Base-by-base conservation (phyloP, 2,888 invertebrate species). In the Teleiodes luculella region DNA sequence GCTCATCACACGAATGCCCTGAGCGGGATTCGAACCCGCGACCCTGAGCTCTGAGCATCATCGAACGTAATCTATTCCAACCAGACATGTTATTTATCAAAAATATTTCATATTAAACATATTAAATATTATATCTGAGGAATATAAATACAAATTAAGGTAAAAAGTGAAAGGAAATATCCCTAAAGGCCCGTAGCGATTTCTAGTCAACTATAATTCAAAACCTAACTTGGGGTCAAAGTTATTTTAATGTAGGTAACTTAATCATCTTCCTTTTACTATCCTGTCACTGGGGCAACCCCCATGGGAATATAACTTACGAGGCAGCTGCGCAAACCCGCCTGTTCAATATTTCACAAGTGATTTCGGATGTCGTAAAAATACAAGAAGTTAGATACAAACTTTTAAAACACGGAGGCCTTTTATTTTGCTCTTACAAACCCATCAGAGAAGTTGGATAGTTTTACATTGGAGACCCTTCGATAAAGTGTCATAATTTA, bases 401-500 rank as follows among this genome's bases (percentile, higher is more conserved):
- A 82, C 78, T 81, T 80, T 83, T 82, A 74, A 80, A 81, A 80
- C 77, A 74, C 74, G 61, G 76, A 67, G 66, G 65, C 72, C 72
- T 72, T 69, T 78, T 79, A 78, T 78, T 80, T 82, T 80, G 79
- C 76, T 72, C 77, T 80, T 67, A 76, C 74, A 76, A 78, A 76
- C 76, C 80, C 70, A 80, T 78, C 72, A 67, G 59, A 64, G 65
- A 81, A 83, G 74, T 85, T 83, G 62, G 76, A 80, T 84, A 85
- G 85, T 83, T 83, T 82, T 78, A 82, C 79, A 82, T 76, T 68
- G 75, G 74, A 70, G 78, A 79, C 82, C 83, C 79, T 79, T 80
- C 83, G 79, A 80, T 79, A 83, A 81, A 82, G 76, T 83, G 85
- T 80, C 83, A 82, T 83, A 82, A 83, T 84, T 81, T 80, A 75